These are phyloP conservation scores for Drosophila rellima DNA, from an alignment of 2,888 invertebrate genomes.

Conservation along the genomic window DNA sequence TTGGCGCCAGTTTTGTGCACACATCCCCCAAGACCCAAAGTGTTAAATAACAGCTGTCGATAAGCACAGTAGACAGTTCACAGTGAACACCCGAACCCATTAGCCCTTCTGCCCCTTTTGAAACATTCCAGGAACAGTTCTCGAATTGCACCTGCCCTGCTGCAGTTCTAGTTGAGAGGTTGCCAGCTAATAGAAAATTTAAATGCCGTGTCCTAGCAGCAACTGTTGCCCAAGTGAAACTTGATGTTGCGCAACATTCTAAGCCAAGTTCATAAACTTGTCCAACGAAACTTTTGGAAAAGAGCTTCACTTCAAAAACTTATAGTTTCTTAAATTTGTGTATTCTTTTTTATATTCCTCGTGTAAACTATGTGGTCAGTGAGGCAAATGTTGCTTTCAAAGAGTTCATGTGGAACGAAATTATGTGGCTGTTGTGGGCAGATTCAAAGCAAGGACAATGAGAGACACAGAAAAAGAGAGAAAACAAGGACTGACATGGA, in stretches of 20 bases:
- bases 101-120: neutral
- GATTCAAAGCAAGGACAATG: neutral
- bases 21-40: neutral
- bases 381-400: slow-evolving; percentile 67
- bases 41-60: slow-evolving; percentile 48
- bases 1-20: slow-evolving; percentile 48
- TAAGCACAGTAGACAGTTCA: slow-evolving; percentile 15
- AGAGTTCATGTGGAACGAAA: slow-evolving; percentile 74
- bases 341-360: slow-evolving; percentile 14
- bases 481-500: neutral
- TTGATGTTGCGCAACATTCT: slow-evolving; percentile 67
- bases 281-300: slow-evolving; percentile 56
- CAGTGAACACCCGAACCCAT: neutral
- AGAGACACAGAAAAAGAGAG: neutral
- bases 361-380: slow-evolving; percentile 71
- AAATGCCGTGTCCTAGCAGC: slow-evolving; percentile 55
- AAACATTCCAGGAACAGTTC: slow-evolving; percentile 10
- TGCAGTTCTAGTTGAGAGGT: slow-evolving; percentile 18
- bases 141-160: slow-evolving; percentile 39
- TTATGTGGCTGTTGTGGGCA: slow-evolving; percentile 55
- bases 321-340: slow-evolving; percentile 35
- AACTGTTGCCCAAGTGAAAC: slow-evolving; percentile 67
- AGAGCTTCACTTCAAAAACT: slow-evolving; percentile 42
- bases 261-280: slow-evolving; percentile 74
- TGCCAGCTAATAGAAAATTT: slow-evolving; percentile 73